These are phyloP conservation scores for Phyllotis vaccarum DNA, from an alignment of 2,797 vertebrate species.

Conservation along the genomic window DNA sequence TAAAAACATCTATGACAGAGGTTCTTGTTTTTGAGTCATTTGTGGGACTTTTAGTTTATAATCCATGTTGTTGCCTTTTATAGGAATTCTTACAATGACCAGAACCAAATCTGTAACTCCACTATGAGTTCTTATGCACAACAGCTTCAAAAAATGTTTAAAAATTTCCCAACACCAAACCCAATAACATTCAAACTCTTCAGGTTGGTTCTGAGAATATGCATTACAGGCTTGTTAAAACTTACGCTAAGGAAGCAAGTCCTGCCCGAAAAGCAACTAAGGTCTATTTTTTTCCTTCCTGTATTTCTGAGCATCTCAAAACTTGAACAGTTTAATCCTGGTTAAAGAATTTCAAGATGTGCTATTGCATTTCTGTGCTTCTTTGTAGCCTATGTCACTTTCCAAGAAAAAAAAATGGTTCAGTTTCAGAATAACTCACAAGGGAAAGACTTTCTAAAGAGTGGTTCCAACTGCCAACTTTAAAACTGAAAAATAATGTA, in stretches of 20 bases:
- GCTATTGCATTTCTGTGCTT: slow-evolving; percentile 73
- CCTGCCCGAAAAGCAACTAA: slow-evolving; percentile 37
- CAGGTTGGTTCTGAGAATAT: slow-evolving; percentile 58
- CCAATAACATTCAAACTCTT: slow-evolving; percentile 45
- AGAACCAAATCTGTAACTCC: slow-evolving; percentile 11
- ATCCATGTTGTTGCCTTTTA: neutral
- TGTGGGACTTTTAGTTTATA: neutral
- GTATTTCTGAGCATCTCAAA: slow-evolving; percentile 75
- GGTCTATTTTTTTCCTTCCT: slow-evolving; percentile 63
- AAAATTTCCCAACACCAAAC: neutral
- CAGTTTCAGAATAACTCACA: slow-evolving; percentile 78
- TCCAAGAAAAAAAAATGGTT: slow-evolving; percentile 78
- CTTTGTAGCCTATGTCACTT: slow-evolving; percentile 79
- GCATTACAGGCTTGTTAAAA: slow-evolving; percentile 61
- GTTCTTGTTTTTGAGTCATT: neutral
- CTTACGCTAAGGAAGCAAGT: slow-evolving; percentile 63
- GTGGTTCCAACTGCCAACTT: slow-evolving; percentile 63
- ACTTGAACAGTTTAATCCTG: slow-evolving; percentile 70
- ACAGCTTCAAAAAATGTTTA: neutral
- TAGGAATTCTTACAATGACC: slow-evolving; percentile 2
- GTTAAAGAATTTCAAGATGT: slow-evolving; percentile 77
- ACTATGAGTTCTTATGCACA: neutral
- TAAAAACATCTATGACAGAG: neutral
- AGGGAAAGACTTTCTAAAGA: slow-evolving; percentile 64
- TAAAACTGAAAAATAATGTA: slow-evolving; percentile 61